Base-by-base conservation (phyloP, 1,140 invertebrate genomes). In the Agrypnia vestita region DNA sequence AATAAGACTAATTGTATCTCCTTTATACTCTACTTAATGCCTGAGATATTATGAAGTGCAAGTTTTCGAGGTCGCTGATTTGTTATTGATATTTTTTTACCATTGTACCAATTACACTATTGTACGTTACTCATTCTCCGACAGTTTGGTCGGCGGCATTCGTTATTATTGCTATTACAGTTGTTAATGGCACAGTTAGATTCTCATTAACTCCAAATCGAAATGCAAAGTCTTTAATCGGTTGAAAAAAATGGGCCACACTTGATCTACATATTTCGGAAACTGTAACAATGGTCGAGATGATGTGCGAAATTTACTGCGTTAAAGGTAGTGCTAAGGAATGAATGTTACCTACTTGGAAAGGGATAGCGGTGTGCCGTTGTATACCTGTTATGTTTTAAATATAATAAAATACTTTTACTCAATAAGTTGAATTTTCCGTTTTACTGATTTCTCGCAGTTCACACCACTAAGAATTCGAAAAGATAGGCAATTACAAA, bases 71-170 rank as follows among this genome's bases (percentile, higher is more conserved):
- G 71, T 59, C 71, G 56, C n/a, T 21, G 44, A 15, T 17, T 21
- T 56, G 53, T 44, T 74, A 74, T 74, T 74, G 71, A 74, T 74
- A 55, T 35, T 74, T 74, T 74, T 74, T 71, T 71, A 47, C 67
- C 53, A 12, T 13, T 17, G 71, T 44, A 56, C 53, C 15, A 35
- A 74, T 47, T 64, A 64, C 19, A 56, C 19, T 56, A 74, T 74
- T 74, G 71, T 74, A 35, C 25, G 49, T 25, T n/a, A 73, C 13
- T 73, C 67, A 71, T 71, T 71, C 67, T 71, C 71, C 44, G 15
- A 15, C 13, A 35, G 71, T 56, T 74, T 56, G 61, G 11, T 4
- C 12, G 51, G 67, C 67, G 67, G 67, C 67, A 49, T 71, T 21
- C 25, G 67, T 71, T 71, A 71, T 71, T 71, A 71, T 71, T 71